Conservation (phyloP, 2,113 vertebrate genomes). For the Phrynosoma platyrhinos region DNA sequence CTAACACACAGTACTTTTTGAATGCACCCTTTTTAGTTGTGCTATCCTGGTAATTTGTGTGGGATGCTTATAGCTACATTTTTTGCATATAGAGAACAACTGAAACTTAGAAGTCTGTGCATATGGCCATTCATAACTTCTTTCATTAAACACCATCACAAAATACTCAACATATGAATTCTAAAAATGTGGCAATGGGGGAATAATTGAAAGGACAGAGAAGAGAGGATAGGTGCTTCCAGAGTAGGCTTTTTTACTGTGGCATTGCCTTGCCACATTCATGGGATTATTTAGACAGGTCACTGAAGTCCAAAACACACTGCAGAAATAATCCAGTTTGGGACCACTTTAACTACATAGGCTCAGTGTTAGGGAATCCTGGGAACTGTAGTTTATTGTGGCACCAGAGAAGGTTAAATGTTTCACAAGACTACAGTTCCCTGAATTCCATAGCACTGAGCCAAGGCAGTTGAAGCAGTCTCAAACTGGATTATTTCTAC, state of each 20-base stretch:
- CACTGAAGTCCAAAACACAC: no score
- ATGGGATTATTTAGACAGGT: background rate
- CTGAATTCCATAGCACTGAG: no score
- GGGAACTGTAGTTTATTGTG: no score
- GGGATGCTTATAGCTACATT: background rate
- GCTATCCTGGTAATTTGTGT: constrained; percentile 17
- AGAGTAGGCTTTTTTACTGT: background rate
- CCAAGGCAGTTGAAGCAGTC: no score
- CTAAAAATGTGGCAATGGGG: background rate
- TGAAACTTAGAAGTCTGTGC: background rate
- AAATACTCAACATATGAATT: no score
- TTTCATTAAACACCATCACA: background rate
- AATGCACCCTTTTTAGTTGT: background rate
- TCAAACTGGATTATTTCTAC: no score
- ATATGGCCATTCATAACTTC: no score
- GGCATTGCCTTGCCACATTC: background rate
- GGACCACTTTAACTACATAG: no score
- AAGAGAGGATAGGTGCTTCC: background rate
- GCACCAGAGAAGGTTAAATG: no score
- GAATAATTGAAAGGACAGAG: background rate
- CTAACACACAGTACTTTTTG: background rate
- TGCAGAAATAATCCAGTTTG: no score
- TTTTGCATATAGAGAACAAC: background rate
- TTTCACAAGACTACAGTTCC: no score
- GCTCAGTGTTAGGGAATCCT: no score